These are phyloP conservation scores for Syndactyla subalaris DNA, from an alignment of 2,797 vertebrate species.

Conservation along the genomic window DNA sequence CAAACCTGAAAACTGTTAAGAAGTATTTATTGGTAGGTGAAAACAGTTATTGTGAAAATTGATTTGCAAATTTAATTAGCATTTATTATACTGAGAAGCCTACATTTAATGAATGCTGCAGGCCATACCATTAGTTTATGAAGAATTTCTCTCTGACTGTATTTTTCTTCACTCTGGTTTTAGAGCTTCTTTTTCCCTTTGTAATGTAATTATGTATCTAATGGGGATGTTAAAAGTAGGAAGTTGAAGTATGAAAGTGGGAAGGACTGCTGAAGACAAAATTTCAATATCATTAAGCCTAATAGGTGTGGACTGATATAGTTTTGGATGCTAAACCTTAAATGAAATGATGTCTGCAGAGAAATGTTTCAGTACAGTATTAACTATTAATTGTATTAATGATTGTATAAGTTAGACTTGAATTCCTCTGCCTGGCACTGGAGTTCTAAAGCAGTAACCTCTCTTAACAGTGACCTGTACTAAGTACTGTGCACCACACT, in stretches of 20 bases:
- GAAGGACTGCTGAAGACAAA: neutral
- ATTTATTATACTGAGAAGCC: neutral
- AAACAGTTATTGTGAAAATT: slow-evolving; percentile 2
- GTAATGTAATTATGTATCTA: neutral
- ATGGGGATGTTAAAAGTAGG: neutral
- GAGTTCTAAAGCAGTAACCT: neutral
- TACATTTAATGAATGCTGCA: neutral
- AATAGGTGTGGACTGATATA: neutral
- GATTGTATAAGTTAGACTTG: neutral
- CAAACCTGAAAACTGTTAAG: neutral
- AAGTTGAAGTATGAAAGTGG: neutral
- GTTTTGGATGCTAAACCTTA: neutral
- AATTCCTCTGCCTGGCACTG: accelerated
- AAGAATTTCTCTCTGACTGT: neutral
- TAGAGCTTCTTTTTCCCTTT: neutral
- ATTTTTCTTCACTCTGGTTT: neutral
- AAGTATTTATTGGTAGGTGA: neutral
- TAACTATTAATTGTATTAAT: neutral
- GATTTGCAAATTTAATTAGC: neutral
- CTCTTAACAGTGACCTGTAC: neutral
- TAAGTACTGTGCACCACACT: neutral
- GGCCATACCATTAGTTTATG: neutral
- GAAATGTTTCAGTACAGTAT: neutral
- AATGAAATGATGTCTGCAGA: neutral
- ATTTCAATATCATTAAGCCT: neutral